Percentiles rank a stretch among this genome's conserved stretches.
Evolutionary conservation across 1,140 invertebrate genomes (phyloP).

Genomic region (Plutomurus gul): DNA sequence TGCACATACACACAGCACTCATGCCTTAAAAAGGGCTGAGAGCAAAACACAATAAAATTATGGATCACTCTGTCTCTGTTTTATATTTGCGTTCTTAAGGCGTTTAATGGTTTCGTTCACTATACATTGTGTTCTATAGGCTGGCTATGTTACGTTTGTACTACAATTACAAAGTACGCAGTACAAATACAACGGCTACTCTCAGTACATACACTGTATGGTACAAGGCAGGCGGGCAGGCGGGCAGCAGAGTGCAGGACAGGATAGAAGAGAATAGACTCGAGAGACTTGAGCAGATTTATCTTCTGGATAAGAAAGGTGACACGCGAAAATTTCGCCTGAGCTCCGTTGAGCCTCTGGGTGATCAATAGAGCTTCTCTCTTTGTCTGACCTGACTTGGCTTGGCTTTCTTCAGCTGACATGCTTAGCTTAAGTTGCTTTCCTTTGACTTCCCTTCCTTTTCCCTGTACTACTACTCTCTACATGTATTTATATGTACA

Average conservation of each 20-base stretch:
- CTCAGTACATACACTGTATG: neutral
- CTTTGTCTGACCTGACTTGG: neutral
- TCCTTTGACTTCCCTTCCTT: neutral
- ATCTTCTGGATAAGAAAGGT: conserved; percentile 48
- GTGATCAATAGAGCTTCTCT: conserved; percentile 34
- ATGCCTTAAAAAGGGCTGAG: neutral
- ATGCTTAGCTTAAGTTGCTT: neutral
- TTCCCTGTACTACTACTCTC: no score
- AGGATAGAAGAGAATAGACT: neutral
- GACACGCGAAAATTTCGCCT: conserved; percentile 35
- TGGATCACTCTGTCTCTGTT: conserved; percentile 9
- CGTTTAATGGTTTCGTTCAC: neutral
- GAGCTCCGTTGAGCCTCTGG: neutral
- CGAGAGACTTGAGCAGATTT: conserved; percentile 37
- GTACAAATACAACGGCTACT: no score
- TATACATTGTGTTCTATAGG: no score
- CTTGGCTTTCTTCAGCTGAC: neutral
- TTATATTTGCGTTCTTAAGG: neutral
- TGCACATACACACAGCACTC: neutral
- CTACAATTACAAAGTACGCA: no score
- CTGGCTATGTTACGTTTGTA: no score
- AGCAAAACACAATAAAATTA: conserved; percentile 17
- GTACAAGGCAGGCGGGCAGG: neutral
- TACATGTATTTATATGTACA: neutral
- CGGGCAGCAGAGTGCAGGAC: neutral